These are phyloP conservation scores for Thymelicus lineola DNA, from an alignment of 2,888 invertebrate genomes.

Conservation along the genomic window DNA sequence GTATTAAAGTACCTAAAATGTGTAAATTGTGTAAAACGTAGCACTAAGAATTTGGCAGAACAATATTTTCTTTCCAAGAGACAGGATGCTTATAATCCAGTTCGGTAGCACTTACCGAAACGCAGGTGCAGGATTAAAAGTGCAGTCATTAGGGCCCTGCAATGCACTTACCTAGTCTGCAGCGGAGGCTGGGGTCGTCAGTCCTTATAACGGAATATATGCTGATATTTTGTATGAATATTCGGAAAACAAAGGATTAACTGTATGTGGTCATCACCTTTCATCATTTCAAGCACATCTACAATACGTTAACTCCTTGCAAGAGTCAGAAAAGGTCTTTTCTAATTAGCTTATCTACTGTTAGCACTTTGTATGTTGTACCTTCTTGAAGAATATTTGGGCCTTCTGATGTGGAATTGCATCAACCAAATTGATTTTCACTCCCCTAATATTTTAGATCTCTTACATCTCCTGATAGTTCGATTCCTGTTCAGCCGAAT, in stretches of 20 bases:
- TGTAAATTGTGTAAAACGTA: background rate
- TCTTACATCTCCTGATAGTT: too few relatives aligned
- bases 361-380: too few relatives aligned
- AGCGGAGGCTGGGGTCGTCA: background rate
- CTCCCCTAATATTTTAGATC: too few relatives aligned
- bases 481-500: background rate
- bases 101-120: slow-evolving; percentile 67
- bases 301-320: too few relatives aligned
- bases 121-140: slow-evolving; percentile 75
- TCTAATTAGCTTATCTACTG: too few relatives aligned
- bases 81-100: slow-evolving; percentile 6
- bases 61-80: slow-evolving; percentile 6
- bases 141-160: slow-evolving; percentile 52
- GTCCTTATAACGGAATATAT: background rate
- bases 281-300: too few relatives aligned
- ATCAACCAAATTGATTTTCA: too few relatives aligned
- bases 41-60: background rate
- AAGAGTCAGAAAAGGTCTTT: too few relatives aligned
- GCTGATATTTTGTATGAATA: background rate
- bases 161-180: slow-evolving; percentile 36
- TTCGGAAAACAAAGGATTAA: background rate
- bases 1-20: background rate
- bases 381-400: too few relatives aligned
- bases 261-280: too few relatives aligned
- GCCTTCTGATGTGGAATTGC: too few relatives aligned